phyloP scores from a whole-genome alignment of 2,888 invertebrate genomes.

The Ametastegia equiseti region DNA sequence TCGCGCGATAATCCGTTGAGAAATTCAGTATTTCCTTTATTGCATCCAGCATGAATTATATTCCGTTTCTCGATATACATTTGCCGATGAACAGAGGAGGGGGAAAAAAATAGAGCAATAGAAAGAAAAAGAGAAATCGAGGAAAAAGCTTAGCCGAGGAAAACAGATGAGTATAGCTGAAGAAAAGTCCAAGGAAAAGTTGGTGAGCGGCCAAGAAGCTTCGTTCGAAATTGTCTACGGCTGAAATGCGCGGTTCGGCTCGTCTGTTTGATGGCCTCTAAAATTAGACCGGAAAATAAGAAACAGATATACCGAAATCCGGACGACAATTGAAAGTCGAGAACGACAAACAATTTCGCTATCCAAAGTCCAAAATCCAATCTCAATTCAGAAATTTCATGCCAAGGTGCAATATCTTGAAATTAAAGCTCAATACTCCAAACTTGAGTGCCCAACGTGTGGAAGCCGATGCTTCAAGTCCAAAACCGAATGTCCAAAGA shows the following conservation, averaged over 20 bases:
- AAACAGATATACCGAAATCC: neutral
- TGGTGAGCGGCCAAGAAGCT: constrained; percentile 30
- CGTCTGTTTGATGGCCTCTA: constrained; percentile 15
- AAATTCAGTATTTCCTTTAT: no score
- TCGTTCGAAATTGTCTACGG: constrained; percentile 25
- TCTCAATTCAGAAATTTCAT: neutral
- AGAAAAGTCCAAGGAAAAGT: constrained; percentile 44
- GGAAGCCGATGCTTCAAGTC: neutral
- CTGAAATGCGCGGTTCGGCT: neutral
- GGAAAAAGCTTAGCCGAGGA: constrained; percentile 50
- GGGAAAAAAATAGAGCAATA: constrained; percentile 54
- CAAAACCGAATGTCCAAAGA: neutral
- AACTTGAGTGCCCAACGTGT: neutral
- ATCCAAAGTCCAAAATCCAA: neutral
- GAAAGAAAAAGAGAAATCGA: constrained; percentile 49
- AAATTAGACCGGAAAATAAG: constrained; percentile 4
- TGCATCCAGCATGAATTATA: no score
- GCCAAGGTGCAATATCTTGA: neutral
- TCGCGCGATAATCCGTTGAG: neutral
- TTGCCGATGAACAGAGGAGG: constrained; percentile 42
- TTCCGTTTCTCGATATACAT: constrained; percentile 30
- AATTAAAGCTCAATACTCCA: neutral
- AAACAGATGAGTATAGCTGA: constrained; percentile 56
- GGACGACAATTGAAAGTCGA: neutral
- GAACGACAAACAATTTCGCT: neutral